These are phyloP conservation scores for Heterotis niloticus DNA, from an alignment of 2,113 vertebrate genomes.

Conservation along the genomic window DNA sequence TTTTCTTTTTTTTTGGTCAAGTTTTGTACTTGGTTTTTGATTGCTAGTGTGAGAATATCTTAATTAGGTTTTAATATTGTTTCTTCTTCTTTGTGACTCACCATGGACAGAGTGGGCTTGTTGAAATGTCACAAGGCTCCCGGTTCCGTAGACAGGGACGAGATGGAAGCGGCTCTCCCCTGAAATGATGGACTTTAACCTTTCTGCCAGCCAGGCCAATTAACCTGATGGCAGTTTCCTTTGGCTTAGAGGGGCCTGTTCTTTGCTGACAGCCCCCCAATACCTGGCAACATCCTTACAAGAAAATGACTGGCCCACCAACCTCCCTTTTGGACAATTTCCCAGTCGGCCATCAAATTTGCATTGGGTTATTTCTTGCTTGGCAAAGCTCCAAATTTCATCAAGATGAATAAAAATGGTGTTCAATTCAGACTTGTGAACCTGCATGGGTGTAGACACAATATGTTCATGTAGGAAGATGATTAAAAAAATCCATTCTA, in stretches of 20 bases:
- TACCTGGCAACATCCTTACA: background rate
- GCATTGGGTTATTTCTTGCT: background rate
- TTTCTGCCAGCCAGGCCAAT: background rate
- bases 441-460: background rate
- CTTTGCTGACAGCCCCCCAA: background rate
- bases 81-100: background rate
- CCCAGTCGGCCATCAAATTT: background rate
- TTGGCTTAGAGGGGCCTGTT: background rate
- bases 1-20: background rate
- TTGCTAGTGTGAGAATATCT: background rate
- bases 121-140: background rate
- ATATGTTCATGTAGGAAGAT: background rate
- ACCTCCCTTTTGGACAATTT: background rate
- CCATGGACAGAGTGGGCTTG: background rate
- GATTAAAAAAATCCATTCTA: background rate
- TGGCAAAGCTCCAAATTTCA: background rate
- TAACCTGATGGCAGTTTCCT: conserved; percentile 9
- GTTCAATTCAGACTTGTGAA: background rate
- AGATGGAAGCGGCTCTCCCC: background rate
- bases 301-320: background rate
- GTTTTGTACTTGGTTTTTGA: background rate
- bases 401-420: conserved; percentile 2
- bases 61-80: background rate
- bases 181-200: background rate
- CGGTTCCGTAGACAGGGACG: background rate